phyloP scores from a whole-genome alignment of 2,888 invertebrate species.

The Chironomus tentans region DNA sequence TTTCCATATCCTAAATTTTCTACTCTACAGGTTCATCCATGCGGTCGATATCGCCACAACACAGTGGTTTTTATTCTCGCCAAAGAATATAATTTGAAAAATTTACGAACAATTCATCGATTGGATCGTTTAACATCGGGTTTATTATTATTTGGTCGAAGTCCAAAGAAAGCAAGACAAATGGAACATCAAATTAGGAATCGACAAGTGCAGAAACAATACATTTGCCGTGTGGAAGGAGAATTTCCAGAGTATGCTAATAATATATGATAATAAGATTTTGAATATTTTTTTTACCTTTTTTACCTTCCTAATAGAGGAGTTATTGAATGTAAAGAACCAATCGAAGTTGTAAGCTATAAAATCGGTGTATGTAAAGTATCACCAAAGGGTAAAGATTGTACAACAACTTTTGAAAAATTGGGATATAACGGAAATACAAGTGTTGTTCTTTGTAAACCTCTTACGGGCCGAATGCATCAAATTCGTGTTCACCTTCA shows the following conservation, averaged over 20 bases:
- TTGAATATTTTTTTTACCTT: not conserved
- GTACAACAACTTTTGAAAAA: slow-evolving; percentile 82
- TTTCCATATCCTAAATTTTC: not conserved
- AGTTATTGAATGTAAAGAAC: slow-evolving; percentile 74
- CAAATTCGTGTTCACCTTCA: slow-evolving; percentile 98
- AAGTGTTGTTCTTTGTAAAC: slow-evolving; percentile 89
- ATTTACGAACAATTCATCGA: slow-evolving; percentile 88
- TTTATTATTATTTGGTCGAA: slow-evolving; percentile 84
- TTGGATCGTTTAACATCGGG: slow-evolving; percentile 93
- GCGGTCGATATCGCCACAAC: slow-evolving; percentile 96
- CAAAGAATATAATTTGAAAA: slow-evolving; percentile 89
- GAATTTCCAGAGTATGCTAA: slow-evolving; percentile 78
- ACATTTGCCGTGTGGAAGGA: slow-evolving; percentile 90
- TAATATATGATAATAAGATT: not conserved
- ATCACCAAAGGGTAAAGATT: slow-evolving; percentile 84
- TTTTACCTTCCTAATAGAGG: slow-evolving; percentile 47
- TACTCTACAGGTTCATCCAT: slow-evolving; percentile 81
- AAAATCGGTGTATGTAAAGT: slow-evolving; percentile 96
- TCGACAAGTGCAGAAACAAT: slow-evolving; percentile 87
- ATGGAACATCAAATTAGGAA: slow-evolving; percentile 93
- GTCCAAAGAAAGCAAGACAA: slow-evolving; percentile 84
- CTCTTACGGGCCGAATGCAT: slow-evolving; percentile 96
- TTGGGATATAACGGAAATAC: slow-evolving; percentile 81
- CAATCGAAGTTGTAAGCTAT: slow-evolving; percentile 88
- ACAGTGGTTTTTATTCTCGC: slow-evolving; percentile 93